These are phyloP conservation scores for Thyatira batis DNA, from an alignment of 2,888 invertebrate genomes.

Conservation along the genomic window DNA sequence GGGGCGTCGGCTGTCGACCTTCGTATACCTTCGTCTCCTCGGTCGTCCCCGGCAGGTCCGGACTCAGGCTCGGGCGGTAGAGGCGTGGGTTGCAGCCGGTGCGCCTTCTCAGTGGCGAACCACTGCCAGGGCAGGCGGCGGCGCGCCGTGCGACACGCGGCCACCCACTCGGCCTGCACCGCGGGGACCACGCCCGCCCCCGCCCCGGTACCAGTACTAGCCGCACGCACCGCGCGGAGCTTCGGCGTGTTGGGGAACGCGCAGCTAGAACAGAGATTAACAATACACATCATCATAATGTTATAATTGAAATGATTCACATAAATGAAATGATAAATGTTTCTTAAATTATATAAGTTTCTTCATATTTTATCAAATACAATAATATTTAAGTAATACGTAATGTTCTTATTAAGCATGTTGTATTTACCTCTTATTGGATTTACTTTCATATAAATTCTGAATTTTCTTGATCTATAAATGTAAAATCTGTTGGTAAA, in stretches of 20 bases:
- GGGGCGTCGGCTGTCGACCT: neutral
- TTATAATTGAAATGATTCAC: too few relatives aligned
- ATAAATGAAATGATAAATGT: too few relatives aligned
- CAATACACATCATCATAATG: too few relatives aligned
- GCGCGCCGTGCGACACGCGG: conserved; percentile 82
- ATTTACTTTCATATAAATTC: too few relatives aligned
- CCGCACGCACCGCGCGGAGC: conserved; percentile 87
- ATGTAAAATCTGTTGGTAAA: too few relatives aligned
- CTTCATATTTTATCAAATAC: too few relatives aligned
- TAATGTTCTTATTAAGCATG: too few relatives aligned
- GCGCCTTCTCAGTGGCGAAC: conserved; percentile 80
- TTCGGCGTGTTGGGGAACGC: conserved; percentile 95
- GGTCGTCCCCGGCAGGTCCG: conserved; percentile 24
- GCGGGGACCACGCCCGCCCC: conserved; percentile 77
- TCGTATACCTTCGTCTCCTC: too few relatives aligned
- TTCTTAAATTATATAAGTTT: too few relatives aligned
- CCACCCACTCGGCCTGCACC: conserved; percentile 89
- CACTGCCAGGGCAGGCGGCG: conserved; percentile 86
- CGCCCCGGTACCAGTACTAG: conserved; percentile 51
- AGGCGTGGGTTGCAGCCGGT: conserved; percentile 20
- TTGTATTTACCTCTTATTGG: too few relatives aligned
- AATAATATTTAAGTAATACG: too few relatives aligned
- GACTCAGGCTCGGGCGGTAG: neutral
- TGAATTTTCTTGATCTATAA: too few relatives aligned
- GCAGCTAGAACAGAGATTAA: conserved; percentile 82